A percentile compares a stretch with the other conserved stretches of the same genome.
Conservation (phyloP, 2,797 vertebrate species). For the Pagetopsis macropterus region DNA sequence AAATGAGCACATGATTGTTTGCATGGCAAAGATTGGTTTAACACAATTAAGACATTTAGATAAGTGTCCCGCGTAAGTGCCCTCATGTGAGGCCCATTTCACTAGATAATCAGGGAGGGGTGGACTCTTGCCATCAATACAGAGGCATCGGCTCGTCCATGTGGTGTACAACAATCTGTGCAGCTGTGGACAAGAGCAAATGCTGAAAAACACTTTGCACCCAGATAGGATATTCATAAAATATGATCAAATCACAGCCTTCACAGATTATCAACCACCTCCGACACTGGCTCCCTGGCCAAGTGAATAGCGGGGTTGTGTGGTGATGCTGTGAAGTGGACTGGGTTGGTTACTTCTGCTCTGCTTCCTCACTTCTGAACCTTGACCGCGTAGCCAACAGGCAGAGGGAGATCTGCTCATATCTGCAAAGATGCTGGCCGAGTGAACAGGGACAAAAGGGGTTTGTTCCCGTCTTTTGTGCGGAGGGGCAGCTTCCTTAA, state of each 20-base stretch:
- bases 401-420: slow-evolving; percentile 63
- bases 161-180: slow-evolving; percentile 24
- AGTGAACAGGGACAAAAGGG: slow-evolving; percentile 78
- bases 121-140: slow-evolving; percentile 59
- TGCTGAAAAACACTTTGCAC: slow-evolving; percentile 5
- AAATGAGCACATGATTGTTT: slow-evolving; percentile 77
- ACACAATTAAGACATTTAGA: slow-evolving; percentile 78
- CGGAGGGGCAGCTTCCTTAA: slow-evolving; percentile 59
- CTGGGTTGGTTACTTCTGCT: slow-evolving; percentile 76
- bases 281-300: slow-evolving; percentile 8
- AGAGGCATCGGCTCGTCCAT: slow-evolving; percentile 56
- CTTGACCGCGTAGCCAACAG: slow-evolving; percentile 63
- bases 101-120: slow-evolving; percentile 50
- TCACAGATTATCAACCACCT: slow-evolving; percentile 24
- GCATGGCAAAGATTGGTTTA: slow-evolving; percentile 73
- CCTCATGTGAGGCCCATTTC: slow-evolving; percentile 81
- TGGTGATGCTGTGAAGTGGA: slow-evolving; percentile 52
- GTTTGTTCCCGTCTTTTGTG: slow-evolving; percentile 76
- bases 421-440: slow-evolving; percentile 74
- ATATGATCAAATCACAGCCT: slow-evolving; percentile 14
- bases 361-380: slow-evolving; percentile 80
- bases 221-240: slow-evolving; percentile 10
- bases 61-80: slow-evolving; percentile 77
- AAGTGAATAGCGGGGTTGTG: slow-evolving; percentile 43
- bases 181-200: slow-evolving; percentile 2